phyloP scores from a whole-genome alignment of 2,888 invertebrate genomes.

The Globia sparganii region DNA sequence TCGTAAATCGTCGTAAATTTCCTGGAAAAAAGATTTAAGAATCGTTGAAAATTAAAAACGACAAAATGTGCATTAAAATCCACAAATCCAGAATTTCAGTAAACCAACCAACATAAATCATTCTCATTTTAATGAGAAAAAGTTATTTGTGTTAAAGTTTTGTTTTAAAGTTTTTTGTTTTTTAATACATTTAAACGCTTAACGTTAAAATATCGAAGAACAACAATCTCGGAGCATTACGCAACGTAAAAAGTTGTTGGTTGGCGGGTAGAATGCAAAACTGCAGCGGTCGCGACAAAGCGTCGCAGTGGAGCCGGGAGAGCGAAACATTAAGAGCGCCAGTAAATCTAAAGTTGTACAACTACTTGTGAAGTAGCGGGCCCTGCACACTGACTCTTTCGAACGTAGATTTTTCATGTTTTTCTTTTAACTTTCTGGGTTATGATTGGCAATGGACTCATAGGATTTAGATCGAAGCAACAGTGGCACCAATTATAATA shows the following conservation, averaged over 20 bases:
- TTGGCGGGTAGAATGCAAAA: conserved; percentile 45
- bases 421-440: neutral
- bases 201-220: conserved; percentile 34
- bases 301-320: conserved; percentile 15
- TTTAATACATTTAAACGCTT: conserved; percentile 33
- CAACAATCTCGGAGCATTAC: conserved; percentile 45
- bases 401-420: neutral
- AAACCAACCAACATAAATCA: neutral
- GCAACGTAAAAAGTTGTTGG: conserved; percentile 45
- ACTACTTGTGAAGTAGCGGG: conserved; percentile 27
- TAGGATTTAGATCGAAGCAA: too few species aligned
- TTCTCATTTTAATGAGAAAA: too few species aligned
- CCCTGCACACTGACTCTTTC: conserved; percentile 5
- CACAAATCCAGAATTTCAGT: neutral
- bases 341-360: conserved; percentile 63
- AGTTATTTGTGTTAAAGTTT: too few species aligned
- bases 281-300: conserved; percentile 47
- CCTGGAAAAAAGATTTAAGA: neutral
- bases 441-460: too few species aligned
- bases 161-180: too few species aligned
- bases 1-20: neutral
- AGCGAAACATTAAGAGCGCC: conserved; percentile 47
- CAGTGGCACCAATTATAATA: neutral
- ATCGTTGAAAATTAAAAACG: neutral
- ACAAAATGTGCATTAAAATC: neutral